Base-by-base conservation (phyloP, 2,888 invertebrate species). In the Chrysina gloriosa region DNA sequence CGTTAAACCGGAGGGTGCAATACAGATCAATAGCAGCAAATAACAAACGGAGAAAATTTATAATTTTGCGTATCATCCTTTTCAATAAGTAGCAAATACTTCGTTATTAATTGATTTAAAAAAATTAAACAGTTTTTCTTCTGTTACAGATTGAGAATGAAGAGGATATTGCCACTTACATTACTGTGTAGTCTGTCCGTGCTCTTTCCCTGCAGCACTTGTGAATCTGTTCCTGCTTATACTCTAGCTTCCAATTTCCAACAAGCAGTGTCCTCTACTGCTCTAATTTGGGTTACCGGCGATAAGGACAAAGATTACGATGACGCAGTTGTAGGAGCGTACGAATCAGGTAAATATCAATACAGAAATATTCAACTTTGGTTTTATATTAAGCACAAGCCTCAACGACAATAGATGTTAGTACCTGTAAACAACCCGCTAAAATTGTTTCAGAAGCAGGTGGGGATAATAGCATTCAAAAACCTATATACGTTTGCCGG, bases 251-350 rank as follows among this genome's bases (percentile, higher is more conserved):
- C 76, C 74, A 83, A 82, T 75, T 73, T 81, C 63, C 88, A 89
- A 69, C 93, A 93, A 81, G 85, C 90, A 65, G 85, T 92, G 63
- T 94, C 94, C 2, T 95, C 94, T 4, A 92, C 91, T 77, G 92
- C 93, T 0, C 85, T 94, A 61, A 88, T 88, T 78, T 95, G 94
- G 94, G 86, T 90, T 61, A 86, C 88, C 0, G 84, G 80, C 70
- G 84, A 84, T 72, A 83, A 84, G 21, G 76, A 74, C 7, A 69
- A 72, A 27, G 85, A 87, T 72, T 84, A 89, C 63, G 85, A 87
- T 70, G 88, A 88, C 75, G 90, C 91, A 58, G 92, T 94, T 21
- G 84, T 90, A 42, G 93, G 92, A 72, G 89, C 74, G 81, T 81
- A 79, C 68, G 81, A 81, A 69, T 68, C 63, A 65, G 70, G 70